These are phyloP conservation scores for Mormyrus proboscirostris DNA, from an alignment of 2,797 vertebrate species.

Conservation along the genomic window DNA sequence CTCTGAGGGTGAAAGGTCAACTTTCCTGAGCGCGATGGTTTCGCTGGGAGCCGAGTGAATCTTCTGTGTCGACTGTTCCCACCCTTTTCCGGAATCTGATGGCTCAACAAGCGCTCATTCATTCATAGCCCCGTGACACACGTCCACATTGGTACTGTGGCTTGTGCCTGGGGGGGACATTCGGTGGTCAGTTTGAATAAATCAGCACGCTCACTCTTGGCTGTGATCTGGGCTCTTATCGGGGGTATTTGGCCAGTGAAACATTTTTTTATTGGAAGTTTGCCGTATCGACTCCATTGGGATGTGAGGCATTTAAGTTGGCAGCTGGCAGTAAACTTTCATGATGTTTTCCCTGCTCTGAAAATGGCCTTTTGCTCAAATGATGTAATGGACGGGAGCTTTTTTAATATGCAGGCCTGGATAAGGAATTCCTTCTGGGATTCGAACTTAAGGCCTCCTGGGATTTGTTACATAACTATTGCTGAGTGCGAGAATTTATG, in stretches of 20 bases:
- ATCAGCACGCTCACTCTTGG: background rate
- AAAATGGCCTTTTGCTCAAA: background rate
- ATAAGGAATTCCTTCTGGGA: background rate
- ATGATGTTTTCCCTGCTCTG: background rate
- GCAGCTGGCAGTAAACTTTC: background rate
- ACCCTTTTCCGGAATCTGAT: background rate
- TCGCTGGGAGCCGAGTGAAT: background rate
- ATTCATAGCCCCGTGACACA: background rate
- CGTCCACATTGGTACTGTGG: background rate
- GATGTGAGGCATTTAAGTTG: background rate
- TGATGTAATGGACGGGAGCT: background rate
- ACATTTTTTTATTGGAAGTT: background rate
- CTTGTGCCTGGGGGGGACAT: background rate
- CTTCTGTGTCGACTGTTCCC: background rate
- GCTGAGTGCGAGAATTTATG: background rate
- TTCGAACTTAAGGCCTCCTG: background rate
- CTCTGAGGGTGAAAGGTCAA: background rate
- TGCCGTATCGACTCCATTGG: background rate
- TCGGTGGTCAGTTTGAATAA: background rate
- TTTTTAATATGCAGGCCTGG: background rate
- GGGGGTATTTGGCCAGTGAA: background rate
- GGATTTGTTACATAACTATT: background rate
- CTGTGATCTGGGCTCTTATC: background rate
- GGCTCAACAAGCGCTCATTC: background rate
- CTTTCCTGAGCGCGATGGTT: background rate